Base-by-base conservation (phyloP, 1,140 invertebrate species). In the Diploscapter pachys region DNA sequence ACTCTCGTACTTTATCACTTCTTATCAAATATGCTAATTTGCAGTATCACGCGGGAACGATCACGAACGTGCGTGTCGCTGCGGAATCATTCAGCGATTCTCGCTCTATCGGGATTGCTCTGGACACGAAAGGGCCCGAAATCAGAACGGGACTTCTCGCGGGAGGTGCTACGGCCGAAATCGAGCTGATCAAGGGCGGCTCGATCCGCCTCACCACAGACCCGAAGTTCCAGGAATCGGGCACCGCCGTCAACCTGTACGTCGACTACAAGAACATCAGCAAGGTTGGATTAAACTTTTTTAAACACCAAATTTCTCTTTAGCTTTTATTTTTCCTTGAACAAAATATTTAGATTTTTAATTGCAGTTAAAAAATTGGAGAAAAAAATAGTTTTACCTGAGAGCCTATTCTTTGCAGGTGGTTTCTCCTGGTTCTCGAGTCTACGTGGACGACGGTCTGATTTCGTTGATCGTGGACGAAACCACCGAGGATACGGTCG, bases 381-480 rank as follows among this genome's bases (percentile, higher is more conserved):
- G 51, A 3, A 9, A 31, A 11, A 11, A 11, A 59, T 11, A 11
- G 57, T 59, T 59, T 59, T 11, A 11, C 8, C 13, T 50, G 56
- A 68, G 9, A 51, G 51, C 31, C 1, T 31, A 31, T 31, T 11
- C 9, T 59, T 56, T 50, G 6, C 5, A 68, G 66, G 66, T 98
- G 0, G 90, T 99, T 4, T 90, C 92, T 83, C 88, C 90, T 4
- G 93, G 93, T 31, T 95, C 92, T 85, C 89, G 91, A 11, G 91
- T 99, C 61, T 99, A 91, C 86, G 92, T 99, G 70, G 97, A 99
- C 86, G 97, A 99, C 86, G 97, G 97, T 52, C 90, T 99, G 2
- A 97, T 99, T 78, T 98, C 95, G 4, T 88, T 99, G 61, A 90
- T 96, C 83, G 95, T 92, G 6, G 81, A 85, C 9, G 83, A 85